Conservation (phyloP, 2,888 invertebrate genomes). For the Melipona beecheii region DNA sequence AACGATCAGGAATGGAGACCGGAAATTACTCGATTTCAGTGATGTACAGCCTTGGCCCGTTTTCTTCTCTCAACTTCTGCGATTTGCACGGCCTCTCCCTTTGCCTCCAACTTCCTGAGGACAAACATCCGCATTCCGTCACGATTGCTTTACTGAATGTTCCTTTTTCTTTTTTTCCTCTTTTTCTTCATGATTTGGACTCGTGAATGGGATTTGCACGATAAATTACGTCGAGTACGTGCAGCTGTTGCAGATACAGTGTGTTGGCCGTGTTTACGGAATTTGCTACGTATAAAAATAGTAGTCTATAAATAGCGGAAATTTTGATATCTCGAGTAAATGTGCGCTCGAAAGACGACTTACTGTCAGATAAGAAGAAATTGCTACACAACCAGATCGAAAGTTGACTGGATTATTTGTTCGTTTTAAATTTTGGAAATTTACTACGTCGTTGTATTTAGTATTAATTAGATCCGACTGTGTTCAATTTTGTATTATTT, state of each 20-base stretch:
- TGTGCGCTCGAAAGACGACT: no score
- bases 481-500: no score
- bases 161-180: neutral
- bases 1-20: conserved; percentile 14
- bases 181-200: no score
- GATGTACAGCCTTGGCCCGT: conserved; percentile 32
- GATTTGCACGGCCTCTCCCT: conserved; percentile 19
- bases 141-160: conserved; percentile 6
- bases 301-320: no score
- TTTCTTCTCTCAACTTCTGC: conserved; percentile 32
- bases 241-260: conserved; percentile 25
- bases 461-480: no score
- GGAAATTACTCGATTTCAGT: conserved; percentile 46
- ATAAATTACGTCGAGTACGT: conserved; percentile 11
- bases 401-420: no score
- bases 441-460: no score
- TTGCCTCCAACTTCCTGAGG: conserved; percentile 39
- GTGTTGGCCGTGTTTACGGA: conserved; percentile 5
- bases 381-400: no score
- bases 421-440: no score
- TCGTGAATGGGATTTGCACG: neutral
- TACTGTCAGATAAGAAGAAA: no score
- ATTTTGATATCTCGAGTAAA: no score
- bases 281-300: neutral
- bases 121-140: conserved; percentile 41